Evolutionary conservation across 2,797 vertebrate genomes (phyloP).

Genomic region (Girardinus metallicus): DNA sequence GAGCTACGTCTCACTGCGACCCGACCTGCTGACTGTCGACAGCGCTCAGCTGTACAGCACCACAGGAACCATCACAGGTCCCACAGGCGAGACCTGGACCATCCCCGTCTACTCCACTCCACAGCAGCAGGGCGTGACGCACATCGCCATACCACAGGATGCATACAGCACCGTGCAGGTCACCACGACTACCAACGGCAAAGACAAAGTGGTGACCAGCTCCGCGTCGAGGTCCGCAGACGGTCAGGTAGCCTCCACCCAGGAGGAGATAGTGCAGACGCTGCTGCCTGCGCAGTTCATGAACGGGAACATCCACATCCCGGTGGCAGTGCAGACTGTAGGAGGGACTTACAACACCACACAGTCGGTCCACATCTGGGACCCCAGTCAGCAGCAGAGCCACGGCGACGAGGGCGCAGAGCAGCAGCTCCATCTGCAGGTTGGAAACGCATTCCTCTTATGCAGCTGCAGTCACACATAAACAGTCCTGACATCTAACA

Average conservation of each 20-base stretch:
- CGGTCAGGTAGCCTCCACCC: conserved; percentile 81
- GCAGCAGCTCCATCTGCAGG: conserved; percentile 90
- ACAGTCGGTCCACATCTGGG: conserved; percentile 98
- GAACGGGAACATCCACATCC: conserved; percentile 99
- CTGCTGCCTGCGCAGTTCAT: conserved; percentile 99
- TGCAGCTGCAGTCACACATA: not conserved
- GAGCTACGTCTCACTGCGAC: conserved; percentile 95
- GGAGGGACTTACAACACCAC: conserved; percentile 94
- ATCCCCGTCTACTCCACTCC: conserved; percentile 98
- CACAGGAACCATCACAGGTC: conserved; percentile 98
- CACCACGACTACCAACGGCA: conserved; percentile 89
- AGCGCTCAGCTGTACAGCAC: conserved; percentile 97
- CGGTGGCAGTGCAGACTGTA: conserved; percentile 97
- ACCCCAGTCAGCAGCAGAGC: conserved; percentile 91
- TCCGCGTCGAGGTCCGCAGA: conserved; percentile 56
- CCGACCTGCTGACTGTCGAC: conserved; percentile 98
- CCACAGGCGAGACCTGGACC: conserved; percentile 98
- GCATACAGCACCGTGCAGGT: conserved; percentile 92
- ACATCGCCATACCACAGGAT: conserved; percentile 98
- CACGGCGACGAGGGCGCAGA: conserved; percentile 80
- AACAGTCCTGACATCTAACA: not conserved
- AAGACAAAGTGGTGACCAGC: conserved; percentile 77
- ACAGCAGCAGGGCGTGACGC: conserved; percentile 96
- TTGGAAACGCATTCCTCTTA: conserved; percentile 40
- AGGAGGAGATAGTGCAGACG: conserved; percentile 96